These are phyloP conservation scores for Pteropus rufus DNA, from an alignment of 2,797 vertebrate species.

Conservation along the genomic window DNA sequence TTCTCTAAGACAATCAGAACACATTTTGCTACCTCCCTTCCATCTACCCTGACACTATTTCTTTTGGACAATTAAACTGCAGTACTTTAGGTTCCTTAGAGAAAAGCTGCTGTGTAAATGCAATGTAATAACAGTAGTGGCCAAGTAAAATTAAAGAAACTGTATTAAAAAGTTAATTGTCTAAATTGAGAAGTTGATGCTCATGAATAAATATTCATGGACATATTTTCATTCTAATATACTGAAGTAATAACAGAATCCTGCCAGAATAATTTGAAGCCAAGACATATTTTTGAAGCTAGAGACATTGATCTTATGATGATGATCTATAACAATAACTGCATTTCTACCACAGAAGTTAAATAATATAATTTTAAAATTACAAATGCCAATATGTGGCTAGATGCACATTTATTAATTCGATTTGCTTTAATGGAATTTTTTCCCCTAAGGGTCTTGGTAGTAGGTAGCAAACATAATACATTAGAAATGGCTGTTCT, in stretches of 20 bases:
- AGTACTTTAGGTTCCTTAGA: conserved; percentile 67
- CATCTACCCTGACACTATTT: conserved; percentile 70
- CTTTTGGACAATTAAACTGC: conserved; percentile 77
- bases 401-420: conserved; percentile 35
- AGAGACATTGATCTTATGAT: conserved; percentile 19
- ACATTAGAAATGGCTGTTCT: neutral
- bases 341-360: conserved; percentile 2
- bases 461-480: neutral
- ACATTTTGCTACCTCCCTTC: conserved; percentile 73
- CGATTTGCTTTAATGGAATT: conserved; percentile 54
- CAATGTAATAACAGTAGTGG: conserved; percentile 53
- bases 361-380: conserved; percentile 46
- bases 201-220: conserved; percentile 56
- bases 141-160: conserved; percentile 65
- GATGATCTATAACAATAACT: conserved; percentile 37
- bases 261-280: conserved; percentile 57
- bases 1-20: conserved; percentile 76
- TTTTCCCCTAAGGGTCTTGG: neutral
- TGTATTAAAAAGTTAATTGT: conserved; percentile 57
- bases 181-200: conserved; percentile 49
- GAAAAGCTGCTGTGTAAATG: conserved; percentile 62
- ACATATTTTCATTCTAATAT: conserved; percentile 54
- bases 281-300: conserved; percentile 42
- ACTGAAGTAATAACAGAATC: conserved; percentile 37
- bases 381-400: conserved; percentile 13